Evolutionary conservation across 2,888 invertebrate genomes (phyloP), one percentile per base, ranked within the genome.

Genomic region (Acronicta leporina): DNA sequence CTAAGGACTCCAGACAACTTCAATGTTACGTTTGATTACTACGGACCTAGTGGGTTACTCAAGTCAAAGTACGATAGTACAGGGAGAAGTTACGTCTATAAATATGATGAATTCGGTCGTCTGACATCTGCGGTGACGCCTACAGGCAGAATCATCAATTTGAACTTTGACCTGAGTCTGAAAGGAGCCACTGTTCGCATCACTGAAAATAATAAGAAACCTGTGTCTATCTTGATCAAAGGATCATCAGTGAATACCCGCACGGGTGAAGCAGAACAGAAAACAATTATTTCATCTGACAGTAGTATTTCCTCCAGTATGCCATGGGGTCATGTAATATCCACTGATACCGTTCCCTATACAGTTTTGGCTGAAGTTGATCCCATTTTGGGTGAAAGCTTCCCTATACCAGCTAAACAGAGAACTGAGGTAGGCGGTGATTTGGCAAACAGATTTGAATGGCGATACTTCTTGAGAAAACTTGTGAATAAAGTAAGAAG

Each of bases 41-140:
- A 98, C 81, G 97, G 97, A 0, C 97, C 98, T 0, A 97, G 98
- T 0, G 99, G 98, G 0, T 93, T 99, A 42, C 92, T 99, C 38
- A 97, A 97, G 85, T 97, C 98, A 0, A 98, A 98, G 86, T 95
- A 98, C 13, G 98, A 98, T 82, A 97, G 98, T 65, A 98, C 98
- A 2, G 98, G 98, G 1, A 95, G 98, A 70, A 98, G 98, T 76
- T 98, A 98, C 84, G 97, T 98, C 16, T 99, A 99, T 87, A 97
- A 98, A 83, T 99, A 99, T 82, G 99, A 99, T 84, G 98, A 98
- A 85, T 99, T 98, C 83, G 99, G 99, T 2, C 96, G 99, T 58
- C 94, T 99, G 1, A 98, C 97, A 2, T 97, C 97, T 11, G 98
- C 98, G 0, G 97, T 99, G 0, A 98, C 98, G 7, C 99, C 99